Percentiles rank a stretch among this genome's conserved stretches.
Conservation (phyloP, 2,113 vertebrate species). For the Ia io region DNA sequence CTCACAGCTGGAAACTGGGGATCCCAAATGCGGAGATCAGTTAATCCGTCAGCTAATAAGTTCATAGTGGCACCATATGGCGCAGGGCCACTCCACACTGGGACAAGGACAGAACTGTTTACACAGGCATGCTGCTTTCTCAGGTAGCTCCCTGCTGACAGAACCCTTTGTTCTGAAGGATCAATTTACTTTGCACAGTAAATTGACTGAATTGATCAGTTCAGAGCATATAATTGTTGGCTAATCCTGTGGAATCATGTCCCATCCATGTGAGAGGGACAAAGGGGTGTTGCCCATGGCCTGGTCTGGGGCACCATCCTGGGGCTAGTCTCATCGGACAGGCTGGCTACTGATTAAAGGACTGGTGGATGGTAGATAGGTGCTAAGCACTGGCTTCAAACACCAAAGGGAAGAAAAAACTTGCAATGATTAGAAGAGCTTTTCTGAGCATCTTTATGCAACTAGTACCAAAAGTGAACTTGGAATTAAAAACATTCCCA, state of each 20-base stretch:
- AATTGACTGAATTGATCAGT: slow-evolving; percentile 96
- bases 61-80: slow-evolving; percentile 98
- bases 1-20: slow-evolving; percentile 91
- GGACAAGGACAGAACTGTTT: slow-evolving; percentile 91
- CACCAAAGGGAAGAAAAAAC: slow-evolving; percentile 22
- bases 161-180: slow-evolving; percentile 90
- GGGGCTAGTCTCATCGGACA: slow-evolving; percentile 75
- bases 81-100: slow-evolving; percentile 87
- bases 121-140: slow-evolving; percentile 94
- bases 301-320: slow-evolving; percentile 66
- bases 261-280: slow-evolving; percentile 90
- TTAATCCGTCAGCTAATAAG: slow-evolving; percentile 97
- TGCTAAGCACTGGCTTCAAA: slow-evolving; percentile 73
- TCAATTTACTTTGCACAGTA: slow-evolving; percentile 95
- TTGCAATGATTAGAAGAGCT: neutral
- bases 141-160: slow-evolving; percentile 92
- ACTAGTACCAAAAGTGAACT: neutral
- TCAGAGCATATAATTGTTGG: slow-evolving; percentile 92
- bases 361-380: slow-evolving; percentile 73
- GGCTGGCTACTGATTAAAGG: slow-evolving; percentile 85
- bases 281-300: slow-evolving; percentile 84
- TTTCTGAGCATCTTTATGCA: slow-evolving; percentile 14
- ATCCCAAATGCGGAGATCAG: slow-evolving; percentile 88
- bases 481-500: neutral
- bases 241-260: slow-evolving; percentile 95